Conservation (phyloP, 2,797 vertebrate species). For the Phrynocephalus forsythii region DNA sequence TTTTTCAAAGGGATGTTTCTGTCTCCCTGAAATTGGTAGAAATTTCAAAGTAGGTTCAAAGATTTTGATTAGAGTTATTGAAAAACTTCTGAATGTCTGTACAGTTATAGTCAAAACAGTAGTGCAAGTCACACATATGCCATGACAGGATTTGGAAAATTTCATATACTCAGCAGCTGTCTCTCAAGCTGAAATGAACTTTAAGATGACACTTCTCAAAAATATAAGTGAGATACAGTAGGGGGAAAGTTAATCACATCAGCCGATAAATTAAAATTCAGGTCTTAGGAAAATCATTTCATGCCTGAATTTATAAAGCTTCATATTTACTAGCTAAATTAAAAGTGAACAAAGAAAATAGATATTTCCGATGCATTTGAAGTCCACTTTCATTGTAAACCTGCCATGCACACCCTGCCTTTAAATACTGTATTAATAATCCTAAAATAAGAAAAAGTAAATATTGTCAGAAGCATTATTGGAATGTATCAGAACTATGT, state of each 20-base stretch:
- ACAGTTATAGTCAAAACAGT: not conserved
- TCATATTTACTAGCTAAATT: not conserved
- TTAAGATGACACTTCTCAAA: constrained; percentile 6
- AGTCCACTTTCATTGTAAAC: not conserved
- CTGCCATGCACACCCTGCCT: not conserved
- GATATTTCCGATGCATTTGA: not conserved
- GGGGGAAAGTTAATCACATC: not conserved
- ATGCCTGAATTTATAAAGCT: not conserved
- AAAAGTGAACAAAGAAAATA: not conserved
- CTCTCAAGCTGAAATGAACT: constrained; percentile 16
- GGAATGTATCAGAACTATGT: constrained; percentile 17
- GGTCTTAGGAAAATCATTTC: not conserved
- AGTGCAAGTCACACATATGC: not conserved
- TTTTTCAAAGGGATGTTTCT: too few relatives aligned
- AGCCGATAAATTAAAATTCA: not conserved
- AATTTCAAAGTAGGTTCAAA: not conserved
- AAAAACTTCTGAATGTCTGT: not conserved
- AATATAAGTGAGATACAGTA: not conserved
- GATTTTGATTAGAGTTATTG: not conserved
- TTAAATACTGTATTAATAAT: constrained; percentile 24
- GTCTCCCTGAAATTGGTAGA: not conserved
- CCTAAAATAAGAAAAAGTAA: constrained; percentile 38
- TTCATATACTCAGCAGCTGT: constrained; percentile 10
- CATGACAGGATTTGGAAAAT: not conserved
- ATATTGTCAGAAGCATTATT: constrained; percentile 35